Percentiles rank a stretch among this genome's conserved stretches.
Evolutionary conservation across 92 coral and sea anemone species (phyloP).

Genomic region (Parazoanthus darwini): DNA sequence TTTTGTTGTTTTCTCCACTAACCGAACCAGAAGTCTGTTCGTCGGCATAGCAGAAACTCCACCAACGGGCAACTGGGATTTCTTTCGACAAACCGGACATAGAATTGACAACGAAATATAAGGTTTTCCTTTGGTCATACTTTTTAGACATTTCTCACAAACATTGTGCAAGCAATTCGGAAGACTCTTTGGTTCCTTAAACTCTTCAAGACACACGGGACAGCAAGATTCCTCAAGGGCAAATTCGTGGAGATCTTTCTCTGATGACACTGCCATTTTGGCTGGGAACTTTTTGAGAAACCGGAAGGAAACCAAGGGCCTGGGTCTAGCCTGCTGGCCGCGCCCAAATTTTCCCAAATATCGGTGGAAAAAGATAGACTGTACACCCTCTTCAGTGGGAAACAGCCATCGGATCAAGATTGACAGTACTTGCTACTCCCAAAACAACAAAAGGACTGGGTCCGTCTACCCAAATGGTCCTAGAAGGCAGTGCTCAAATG

Average conservation of each 20-base stretch:
- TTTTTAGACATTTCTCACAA: constrained; percentile 5
- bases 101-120: background rate
- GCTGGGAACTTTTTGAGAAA: background rate
- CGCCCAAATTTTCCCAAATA: too few species aligned
- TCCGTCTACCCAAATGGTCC: too few species aligned
- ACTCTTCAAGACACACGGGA: constrained; percentile 25
- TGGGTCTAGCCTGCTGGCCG: too few species aligned
- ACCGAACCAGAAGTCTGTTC: constrained; percentile 17
- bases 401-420: too few species aligned
- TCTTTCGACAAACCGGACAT: constrained; percentile 11
- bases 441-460: too few species aligned
- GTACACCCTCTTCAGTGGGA: too few species aligned
- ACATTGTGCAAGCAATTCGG: constrained; percentile 23
- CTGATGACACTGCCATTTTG: constrained; percentile 6
- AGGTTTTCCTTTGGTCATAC: background rate
- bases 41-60: constrained; percentile 18
- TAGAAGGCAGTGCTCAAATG: too few species aligned
- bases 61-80: constrained; percentile 5
- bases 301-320: background rate
- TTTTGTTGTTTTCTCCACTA: constrained; percentile 12
- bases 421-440: too few species aligned
- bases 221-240: constrained; percentile 21
- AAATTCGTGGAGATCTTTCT: constrained; percentile 20
- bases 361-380: too few species aligned
- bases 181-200: constrained; percentile 7